These are phyloP conservation scores for Azemiops feae DNA, from an alignment of 2,113 vertebrate species.

Conservation along the genomic window DNA sequence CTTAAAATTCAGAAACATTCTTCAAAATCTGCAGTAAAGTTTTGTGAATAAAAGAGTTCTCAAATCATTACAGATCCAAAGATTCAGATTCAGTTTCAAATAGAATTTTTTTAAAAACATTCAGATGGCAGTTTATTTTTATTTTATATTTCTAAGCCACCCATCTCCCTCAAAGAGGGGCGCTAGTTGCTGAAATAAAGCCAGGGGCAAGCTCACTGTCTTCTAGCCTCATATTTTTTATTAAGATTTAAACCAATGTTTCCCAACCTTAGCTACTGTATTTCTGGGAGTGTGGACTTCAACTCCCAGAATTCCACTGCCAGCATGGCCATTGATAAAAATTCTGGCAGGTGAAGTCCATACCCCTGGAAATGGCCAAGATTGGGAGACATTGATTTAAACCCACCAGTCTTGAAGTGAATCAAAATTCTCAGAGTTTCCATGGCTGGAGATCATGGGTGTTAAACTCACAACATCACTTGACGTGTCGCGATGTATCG, in stretches of 20 bases:
- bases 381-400: neutral
- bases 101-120: neutral
- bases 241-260: neutral
- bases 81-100: neutral
- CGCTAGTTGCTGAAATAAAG: neutral
- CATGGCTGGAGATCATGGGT: neutral
- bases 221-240: neutral
- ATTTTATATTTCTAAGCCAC: neutral
- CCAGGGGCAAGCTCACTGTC: neutral
- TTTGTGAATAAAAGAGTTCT: neutral
- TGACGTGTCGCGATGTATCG: too few relatives aligned
- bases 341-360: neutral
- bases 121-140: neutral
- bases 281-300: neutral
- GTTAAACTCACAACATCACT: too few relatives aligned
- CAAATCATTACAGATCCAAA: neutral
- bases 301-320: neutral
- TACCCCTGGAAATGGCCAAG: neutral
- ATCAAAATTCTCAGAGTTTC: neutral
- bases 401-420: neutral
- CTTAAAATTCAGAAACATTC: neutral
- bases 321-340: neutral
- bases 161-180: neutral
- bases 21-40: neutral
- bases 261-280: neutral